Evolutionary conservation across 92 coral and sea anemone genomes (phyloP), one percentile per base, ranked within the genome.

Genomic region (Porites cylindrica): DNA sequence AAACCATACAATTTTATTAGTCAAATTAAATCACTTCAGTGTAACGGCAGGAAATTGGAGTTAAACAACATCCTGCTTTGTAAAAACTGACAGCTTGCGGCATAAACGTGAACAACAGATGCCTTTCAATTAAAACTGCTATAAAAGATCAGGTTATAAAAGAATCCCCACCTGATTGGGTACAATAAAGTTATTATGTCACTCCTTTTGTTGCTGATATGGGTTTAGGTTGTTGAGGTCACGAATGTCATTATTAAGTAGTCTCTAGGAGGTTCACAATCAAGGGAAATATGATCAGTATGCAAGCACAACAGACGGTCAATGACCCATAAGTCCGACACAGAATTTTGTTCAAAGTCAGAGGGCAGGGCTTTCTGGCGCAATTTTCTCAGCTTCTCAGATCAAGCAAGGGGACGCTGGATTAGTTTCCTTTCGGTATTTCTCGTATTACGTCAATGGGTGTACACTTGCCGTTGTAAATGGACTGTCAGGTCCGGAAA

Each of bases 271-370:
- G 63, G 70, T 38, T 38, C 43, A 32, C 51, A 61, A 29, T 73
- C 43, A 77, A 66, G 52, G 20, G 62, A 72, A 61, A 56, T 76
- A 77, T 66, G 89, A 54, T 43, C 60, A 13, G 83, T 21, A 85
- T 85, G 89, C 38, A 5, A 2, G 10, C 17, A n/a, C 20, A 19
- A 38, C 75, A 62, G 88, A 77, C 83, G 89, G 80, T 83, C 87
- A 83, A 51, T 83, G 87, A 83, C 87, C 87, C 81, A 60, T 62
- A 43, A 83, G 87, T 83, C 75, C 14, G 80, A 73, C 69, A 19
- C 86, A 82, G 61, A 73, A 32, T 73, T 61, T 74, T 56, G 61
- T 7, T 14, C 32, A 3, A 61, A 83, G 87, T 83, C 81, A 83
- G 69, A 63, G 87, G 79, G 80, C 79, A 73, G 74, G 87, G 52